These are phyloP conservation scores for Odobenus rosmarus DNA, from an alignment of 2,113 vertebrate species.

Conservation along the genomic window DNA sequence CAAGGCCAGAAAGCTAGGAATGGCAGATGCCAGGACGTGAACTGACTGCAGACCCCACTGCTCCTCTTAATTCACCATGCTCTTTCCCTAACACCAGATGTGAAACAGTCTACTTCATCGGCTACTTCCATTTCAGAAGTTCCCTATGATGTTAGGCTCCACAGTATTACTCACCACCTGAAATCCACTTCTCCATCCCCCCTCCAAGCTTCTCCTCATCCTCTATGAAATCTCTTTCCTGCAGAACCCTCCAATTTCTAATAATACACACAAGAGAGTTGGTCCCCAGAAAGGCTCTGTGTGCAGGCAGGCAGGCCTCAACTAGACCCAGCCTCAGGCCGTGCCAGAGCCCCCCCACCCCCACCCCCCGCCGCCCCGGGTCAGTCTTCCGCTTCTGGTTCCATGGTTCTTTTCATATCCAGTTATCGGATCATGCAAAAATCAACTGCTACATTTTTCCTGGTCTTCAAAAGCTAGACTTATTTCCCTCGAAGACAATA, in stretches of 20 bases:
- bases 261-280: background rate
- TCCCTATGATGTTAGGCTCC: background rate
- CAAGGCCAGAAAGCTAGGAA: background rate
- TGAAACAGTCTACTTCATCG: background rate
- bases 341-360: background rate
- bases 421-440: conserved; percentile 14
- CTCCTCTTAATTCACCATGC: background rate
- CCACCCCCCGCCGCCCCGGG: background rate
- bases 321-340: background rate
- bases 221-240: background rate
- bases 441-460: conserved; percentile 19
- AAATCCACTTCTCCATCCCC: background rate
- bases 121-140: background rate
- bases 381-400: background rate
- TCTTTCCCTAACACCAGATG: background rate
- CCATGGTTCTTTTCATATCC: conserved; percentile 15
- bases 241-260: background rate
- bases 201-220: conserved; percentile 6
- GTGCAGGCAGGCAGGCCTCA: background rate
- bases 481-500: conserved; percentile 45
- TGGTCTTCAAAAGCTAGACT: conserved; percentile 34
- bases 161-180: background rate
- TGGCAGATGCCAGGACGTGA: background rate
- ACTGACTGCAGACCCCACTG: background rate
- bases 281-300: background rate